Evolutionary conservation across 2,888 invertebrate species (phyloP).

Genomic region (Dryobota labecula): DNA sequence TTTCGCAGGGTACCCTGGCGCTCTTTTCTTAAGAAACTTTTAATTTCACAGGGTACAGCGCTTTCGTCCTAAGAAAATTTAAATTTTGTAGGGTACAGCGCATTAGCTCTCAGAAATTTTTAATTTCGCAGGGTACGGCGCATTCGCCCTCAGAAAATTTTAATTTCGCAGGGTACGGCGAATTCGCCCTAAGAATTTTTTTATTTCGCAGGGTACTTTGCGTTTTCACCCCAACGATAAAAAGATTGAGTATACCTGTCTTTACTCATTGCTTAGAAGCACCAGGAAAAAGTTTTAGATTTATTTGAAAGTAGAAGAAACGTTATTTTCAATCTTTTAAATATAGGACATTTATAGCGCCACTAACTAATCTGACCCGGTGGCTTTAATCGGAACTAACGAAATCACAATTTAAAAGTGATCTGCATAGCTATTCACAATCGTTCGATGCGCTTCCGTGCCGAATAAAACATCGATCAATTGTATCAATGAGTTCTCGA

Average conservation of each 20-base stretch:
- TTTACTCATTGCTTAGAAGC: conserved; percentile 25
- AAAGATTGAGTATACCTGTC: conserved; percentile 37
- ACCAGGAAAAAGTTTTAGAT: conserved; percentile 24
- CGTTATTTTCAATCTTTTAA: conserved; percentile 3
- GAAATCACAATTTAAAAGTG: too few relatives aligned
- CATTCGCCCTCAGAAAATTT: background rate
- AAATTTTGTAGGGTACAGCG: too few relatives aligned
- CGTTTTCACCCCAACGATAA: background rate
- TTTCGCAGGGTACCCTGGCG: background rate
- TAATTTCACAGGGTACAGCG: background rate
- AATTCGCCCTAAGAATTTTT: too few relatives aligned
- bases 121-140: background rate
- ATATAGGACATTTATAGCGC: background rate
- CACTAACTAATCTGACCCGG: background rate
- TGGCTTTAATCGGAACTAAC: background rate
- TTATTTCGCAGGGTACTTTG: background rate
- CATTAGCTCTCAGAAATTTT: too few relatives aligned
- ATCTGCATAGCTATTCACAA: too few relatives aligned
- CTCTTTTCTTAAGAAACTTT: too few relatives aligned
- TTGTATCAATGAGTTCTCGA: too few relatives aligned
- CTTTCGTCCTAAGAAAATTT: too few relatives aligned
- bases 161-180: background rate
- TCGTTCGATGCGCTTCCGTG: too few relatives aligned
- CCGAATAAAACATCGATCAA: too few relatives aligned
- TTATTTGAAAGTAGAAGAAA: conserved; percentile 16